A percentile compares a stretch with the other conserved stretches of the same genome.
Conservation (phyloP, 2,888 invertebrate species). For the Uropetala carovei region DNA sequence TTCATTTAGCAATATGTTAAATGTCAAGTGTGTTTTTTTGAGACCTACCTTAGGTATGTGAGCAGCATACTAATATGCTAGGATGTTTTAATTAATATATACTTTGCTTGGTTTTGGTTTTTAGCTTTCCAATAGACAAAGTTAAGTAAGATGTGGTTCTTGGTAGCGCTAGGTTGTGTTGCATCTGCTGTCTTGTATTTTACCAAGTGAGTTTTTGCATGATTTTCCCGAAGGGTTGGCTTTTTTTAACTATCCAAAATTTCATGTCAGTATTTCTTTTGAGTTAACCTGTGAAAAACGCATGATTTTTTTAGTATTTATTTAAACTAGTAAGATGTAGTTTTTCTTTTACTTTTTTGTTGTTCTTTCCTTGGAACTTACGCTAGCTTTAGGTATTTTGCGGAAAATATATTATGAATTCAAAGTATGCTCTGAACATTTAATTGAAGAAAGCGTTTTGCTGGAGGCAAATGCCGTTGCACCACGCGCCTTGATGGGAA, state of each 20-base stretch:
- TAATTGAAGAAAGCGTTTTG: conserved; percentile 67
- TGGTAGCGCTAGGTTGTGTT: conserved; percentile 65
- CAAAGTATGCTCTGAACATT: neutral
- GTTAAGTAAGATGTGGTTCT: conserved; percentile 55
- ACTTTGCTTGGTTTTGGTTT: conserved; percentile 37
- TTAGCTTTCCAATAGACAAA: conserved; percentile 18
- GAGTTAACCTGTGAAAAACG: neutral
- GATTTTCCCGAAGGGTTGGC: neutral
- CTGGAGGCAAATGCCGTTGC: conserved; percentile 70
- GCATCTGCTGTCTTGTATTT: conserved; percentile 64
- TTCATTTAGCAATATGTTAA: neutral
- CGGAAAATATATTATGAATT: neutral
- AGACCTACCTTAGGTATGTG: neutral
- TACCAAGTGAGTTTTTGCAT: conserved; percentile 65
- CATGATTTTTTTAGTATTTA: neutral
- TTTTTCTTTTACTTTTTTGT: neutral
- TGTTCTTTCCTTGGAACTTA: neutral
- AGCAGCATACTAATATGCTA: neutral
- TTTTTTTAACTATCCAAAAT: neutral
- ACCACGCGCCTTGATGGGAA: conserved; percentile 72
- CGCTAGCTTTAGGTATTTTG: neutral
- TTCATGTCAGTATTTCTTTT: neutral
- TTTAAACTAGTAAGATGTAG: neutral
- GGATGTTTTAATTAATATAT: neutral
- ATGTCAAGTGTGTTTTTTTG: neutral